These are phyloP conservation scores for Mesoligia furuncula DNA, from an alignment of 2,888 invertebrate species.

Conservation along the genomic window DNA sequence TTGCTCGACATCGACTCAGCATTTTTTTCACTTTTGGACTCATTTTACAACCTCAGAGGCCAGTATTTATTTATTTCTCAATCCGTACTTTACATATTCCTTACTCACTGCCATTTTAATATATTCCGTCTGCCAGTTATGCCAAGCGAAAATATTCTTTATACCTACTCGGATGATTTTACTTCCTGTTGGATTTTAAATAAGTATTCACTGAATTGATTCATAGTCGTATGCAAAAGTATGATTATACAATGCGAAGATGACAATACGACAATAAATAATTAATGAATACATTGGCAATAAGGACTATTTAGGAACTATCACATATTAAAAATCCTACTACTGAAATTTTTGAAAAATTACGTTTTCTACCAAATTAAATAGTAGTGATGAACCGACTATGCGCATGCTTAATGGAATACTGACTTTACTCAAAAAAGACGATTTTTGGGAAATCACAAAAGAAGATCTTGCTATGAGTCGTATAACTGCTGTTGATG, in stretches of 20 bases:
- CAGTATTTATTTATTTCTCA: constrained; percentile 39
- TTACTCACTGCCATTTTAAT: constrained; percentile 53
- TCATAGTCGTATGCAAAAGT: background rate
- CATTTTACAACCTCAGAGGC: background rate
- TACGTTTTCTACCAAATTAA: no score
- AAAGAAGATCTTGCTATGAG: no score
- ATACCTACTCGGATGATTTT: background rate
- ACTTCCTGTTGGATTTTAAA: background rate
- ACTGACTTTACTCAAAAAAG: no score
- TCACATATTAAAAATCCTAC: no score
- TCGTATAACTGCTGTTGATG: no score
- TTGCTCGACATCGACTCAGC: no score
- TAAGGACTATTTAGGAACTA: no score
- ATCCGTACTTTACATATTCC: constrained; percentile 23
- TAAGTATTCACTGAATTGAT: background rate
- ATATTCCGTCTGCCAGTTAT: constrained; percentile 2
- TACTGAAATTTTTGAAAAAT: no score
- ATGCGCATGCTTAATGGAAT: no score
- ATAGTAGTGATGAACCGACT: no score
- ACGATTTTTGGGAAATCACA: no score
- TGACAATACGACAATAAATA: background rate
- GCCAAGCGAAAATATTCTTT: constrained; percentile 24
- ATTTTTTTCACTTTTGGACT: background rate
- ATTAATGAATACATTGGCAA: background rate
- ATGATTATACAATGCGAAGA: background rate